Conservation (phyloP, 2,888 invertebrate species). For the Acronicta alni region DNA sequence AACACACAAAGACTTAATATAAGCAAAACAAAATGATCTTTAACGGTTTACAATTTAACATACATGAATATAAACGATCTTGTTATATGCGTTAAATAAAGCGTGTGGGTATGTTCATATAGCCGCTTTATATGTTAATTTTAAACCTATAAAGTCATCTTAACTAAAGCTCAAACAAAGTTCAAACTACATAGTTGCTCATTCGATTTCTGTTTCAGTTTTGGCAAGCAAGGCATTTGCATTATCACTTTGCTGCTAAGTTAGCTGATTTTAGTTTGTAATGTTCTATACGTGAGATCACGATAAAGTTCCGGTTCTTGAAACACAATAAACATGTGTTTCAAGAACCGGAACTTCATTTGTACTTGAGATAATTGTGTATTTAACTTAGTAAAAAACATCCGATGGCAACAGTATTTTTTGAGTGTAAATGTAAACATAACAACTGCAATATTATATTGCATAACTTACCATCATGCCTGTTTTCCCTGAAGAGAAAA, state of each 20-base stretch:
- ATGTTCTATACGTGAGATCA: background rate
- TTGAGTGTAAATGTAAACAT: too few species aligned
- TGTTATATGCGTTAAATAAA: conserved; percentile 39
- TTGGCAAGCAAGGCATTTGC: conserved; percentile 32
- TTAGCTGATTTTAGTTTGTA: background rate
- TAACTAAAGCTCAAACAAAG: conserved; percentile 25
- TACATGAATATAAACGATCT: conserved; percentile 46
- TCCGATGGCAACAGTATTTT: too few species aligned
- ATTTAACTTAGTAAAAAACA: too few species aligned
- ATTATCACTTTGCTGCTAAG: conserved; percentile 19
- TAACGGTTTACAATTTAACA: conserved; percentile 15
- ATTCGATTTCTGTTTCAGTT: conserved; percentile 40
- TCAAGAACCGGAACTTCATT: too few species aligned
- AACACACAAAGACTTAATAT: conserved; percentile 6
- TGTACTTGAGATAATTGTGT: too few species aligned
- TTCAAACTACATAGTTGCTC: conserved; percentile 37
- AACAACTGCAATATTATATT: too few species aligned
- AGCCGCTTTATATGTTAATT: conserved; percentile 49
- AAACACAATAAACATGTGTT: too few species aligned
- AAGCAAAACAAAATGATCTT: conserved; percentile 13
- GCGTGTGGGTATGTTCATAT: conserved; percentile 14
- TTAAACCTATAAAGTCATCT: conserved; percentile 25
- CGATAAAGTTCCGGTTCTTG: background rate
- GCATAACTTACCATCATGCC: too few species aligned
- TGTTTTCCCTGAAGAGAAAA: too few species aligned